A percentile compares a stretch with the other conserved stretches of the same genome.
Conservation (phyloP, 2,888 invertebrate genomes). For the Polydrusus cervinus region DNA sequence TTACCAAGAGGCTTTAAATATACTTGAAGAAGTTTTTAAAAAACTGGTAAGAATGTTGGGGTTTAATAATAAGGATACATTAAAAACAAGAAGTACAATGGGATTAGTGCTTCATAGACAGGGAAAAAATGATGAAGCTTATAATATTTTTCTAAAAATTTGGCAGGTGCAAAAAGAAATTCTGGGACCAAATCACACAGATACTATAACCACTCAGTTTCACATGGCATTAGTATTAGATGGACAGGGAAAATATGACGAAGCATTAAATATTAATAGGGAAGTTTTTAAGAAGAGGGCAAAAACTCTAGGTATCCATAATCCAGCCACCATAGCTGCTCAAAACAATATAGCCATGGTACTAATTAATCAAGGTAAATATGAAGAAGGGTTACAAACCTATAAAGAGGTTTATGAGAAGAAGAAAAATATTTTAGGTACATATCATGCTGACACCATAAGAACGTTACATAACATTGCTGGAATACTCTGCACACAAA, state of each 20-base stretch:
- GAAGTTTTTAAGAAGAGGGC: conserved; percentile 37
- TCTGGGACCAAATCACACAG: conserved; percentile 24
- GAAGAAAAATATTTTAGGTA: conserved; percentile 48
- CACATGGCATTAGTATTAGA: conserved; percentile 53
- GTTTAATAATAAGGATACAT: conserved; percentile 46
- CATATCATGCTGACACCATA: conserved; percentile 45
- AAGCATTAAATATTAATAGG: conserved; percentile 48
- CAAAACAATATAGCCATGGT: conserved; percentile 51
- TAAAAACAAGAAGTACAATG: conserved; percentile 49
- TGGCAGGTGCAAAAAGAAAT: conserved; percentile 48
- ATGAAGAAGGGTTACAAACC: conserved; percentile 31
- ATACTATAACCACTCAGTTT: background rate
- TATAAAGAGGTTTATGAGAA: conserved; percentile 25
- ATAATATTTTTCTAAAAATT: conserved; percentile 48
- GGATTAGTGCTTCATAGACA: conserved; percentile 49
- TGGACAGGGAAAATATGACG: conserved; percentile 45
- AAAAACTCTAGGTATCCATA: too few relatives aligned
- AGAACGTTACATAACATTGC: conserved; percentile 28
- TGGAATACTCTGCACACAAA: background rate
- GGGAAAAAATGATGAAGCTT: conserved; percentile 53
- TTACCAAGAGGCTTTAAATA: conserved; percentile 51
- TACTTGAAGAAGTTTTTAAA: conserved; percentile 38
- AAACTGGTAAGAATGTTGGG: too few relatives aligned
- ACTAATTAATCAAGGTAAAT: conserved; percentile 40
- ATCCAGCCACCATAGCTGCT: too few relatives aligned